phyloP scores from a whole-genome alignment of 2,888 invertebrate species.

The Drosophila kokeensis region DNA sequence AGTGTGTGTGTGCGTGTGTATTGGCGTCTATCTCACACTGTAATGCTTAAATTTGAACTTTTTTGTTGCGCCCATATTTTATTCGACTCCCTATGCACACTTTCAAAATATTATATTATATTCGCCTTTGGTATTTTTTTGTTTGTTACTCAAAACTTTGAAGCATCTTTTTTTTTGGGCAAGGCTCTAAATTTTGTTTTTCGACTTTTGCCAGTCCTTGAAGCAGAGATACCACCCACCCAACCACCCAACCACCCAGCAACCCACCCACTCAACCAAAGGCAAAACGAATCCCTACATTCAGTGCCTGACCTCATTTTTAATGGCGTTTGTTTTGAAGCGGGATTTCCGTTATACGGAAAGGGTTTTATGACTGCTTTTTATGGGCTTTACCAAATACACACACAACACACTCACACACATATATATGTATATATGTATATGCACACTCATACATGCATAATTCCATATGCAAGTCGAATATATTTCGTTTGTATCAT shows the following conservation, averaged over 20 bases:
- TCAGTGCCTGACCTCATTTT: slow-evolving; percentile 75
- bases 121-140: slow-evolving; percentile 33
- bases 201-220: slow-evolving; percentile 72
- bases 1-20: slow-evolving; percentile 3
- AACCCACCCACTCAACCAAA: background rate
- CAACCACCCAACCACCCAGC: slow-evolving; percentile 1
- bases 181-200: slow-evolving; percentile 73
- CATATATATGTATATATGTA: background rate
- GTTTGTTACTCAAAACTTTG: slow-evolving; percentile 62
- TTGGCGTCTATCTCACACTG: slow-evolving; percentile 13
- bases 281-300: slow-evolving; percentile 10
- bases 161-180: slow-evolving; percentile 42
- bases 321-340: slow-evolving; percentile 80
- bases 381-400: slow-evolving; percentile 66
- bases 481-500: slow-evolving; percentile 59
- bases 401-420: slow-evolving; percentile 29
- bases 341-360: slow-evolving; percentile 80
- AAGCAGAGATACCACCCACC: slow-evolving; percentile 28
- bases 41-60: slow-evolving; percentile 74
- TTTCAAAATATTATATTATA: slow-evolving; percentile 70
- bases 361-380: slow-evolving; percentile 80
- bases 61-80: slow-evolving; percentile 72
- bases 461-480: slow-evolving; percentile 23
- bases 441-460: slow-evolving; percentile 23
- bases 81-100: slow-evolving; percentile 73